Evolutionary conservation across 2,888 invertebrate species (phyloP).

Genomic region (Biston stratarius): DNA sequence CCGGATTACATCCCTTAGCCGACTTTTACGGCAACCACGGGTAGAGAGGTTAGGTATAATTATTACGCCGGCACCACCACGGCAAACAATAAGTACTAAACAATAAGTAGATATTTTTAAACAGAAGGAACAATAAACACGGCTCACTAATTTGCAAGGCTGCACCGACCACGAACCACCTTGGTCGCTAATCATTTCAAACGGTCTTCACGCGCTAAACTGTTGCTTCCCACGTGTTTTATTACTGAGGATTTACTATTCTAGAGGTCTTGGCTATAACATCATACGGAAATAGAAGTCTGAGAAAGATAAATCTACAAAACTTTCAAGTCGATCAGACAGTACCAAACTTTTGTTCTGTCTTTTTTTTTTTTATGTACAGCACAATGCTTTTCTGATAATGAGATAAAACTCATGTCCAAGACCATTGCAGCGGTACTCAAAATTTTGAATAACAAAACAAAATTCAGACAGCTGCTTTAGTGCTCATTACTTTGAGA

Average conservation of each 20-base stretch:
- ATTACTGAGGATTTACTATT: constrained; percentile 25
- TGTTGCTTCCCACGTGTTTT: constrained; percentile 67
- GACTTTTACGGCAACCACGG: too few species aligned
- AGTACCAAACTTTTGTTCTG: not conserved
- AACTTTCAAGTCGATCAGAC: not conserved
- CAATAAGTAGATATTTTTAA: not conserved
- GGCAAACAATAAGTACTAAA: too few species aligned
- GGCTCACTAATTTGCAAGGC: constrained; percentile 77
- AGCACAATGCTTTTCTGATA: too few species aligned
- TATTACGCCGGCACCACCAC: too few species aligned
- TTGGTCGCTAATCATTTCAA: constrained; percentile 75
- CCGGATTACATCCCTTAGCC: too few species aligned
- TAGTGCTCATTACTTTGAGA: too few species aligned
- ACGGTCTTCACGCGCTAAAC: constrained; percentile 73
- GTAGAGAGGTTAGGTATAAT: too few species aligned
- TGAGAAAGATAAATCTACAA: not conserved
- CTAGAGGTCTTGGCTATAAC: constrained; percentile 21
- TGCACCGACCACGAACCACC: constrained; percentile 74
- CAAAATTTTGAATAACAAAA: too few species aligned
- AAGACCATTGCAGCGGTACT: too few species aligned
- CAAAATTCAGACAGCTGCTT: too few species aligned
- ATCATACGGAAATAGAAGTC: constrained; percentile 11
- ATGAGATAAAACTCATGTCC: too few species aligned
- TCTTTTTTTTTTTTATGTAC: too few species aligned
- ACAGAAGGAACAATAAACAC: constrained; percentile 32